Conservation (phyloP, 2,113 vertebrate species). For the Oceanites oceanicus region DNA sequence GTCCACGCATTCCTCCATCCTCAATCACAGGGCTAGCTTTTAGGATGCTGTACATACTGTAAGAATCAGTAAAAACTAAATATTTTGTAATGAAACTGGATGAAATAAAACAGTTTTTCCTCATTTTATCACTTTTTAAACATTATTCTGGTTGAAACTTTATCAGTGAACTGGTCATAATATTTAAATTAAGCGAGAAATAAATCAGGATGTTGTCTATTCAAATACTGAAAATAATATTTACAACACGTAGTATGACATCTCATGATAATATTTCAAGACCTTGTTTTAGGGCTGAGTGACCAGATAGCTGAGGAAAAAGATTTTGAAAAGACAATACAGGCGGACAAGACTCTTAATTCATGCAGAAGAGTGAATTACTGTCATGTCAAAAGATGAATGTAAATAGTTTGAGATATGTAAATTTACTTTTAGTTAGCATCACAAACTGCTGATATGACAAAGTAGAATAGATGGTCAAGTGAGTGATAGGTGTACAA, state of each 20-base stretch:
- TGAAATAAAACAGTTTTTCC: neutral
- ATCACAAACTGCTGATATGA: neutral
- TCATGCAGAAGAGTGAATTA: neutral
- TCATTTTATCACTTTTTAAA: neutral
- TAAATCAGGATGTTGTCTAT: neutral
- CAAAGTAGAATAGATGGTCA: neutral
- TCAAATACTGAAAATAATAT: neutral
- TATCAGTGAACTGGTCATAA: neutral
- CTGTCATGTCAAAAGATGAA: neutral
- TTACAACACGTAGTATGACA: neutral
- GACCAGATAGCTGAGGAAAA: neutral
- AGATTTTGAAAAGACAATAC: neutral
- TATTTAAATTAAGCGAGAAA: neutral
- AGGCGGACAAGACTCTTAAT: neutral
- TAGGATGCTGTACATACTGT: neutral
- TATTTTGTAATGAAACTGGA: neutral
- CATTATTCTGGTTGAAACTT: neutral
- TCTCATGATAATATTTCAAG: neutral
- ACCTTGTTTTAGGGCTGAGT: neutral
- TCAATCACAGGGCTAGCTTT: neutral
- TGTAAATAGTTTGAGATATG: neutral
- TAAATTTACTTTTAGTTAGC: conserved; percentile 19
- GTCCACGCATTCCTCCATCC: neutral
- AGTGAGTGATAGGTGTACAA: neutral
- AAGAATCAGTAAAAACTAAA: neutral